Conservation (phyloP, 1,140 invertebrate genomes). For the Prorops nasuta region DNA sequence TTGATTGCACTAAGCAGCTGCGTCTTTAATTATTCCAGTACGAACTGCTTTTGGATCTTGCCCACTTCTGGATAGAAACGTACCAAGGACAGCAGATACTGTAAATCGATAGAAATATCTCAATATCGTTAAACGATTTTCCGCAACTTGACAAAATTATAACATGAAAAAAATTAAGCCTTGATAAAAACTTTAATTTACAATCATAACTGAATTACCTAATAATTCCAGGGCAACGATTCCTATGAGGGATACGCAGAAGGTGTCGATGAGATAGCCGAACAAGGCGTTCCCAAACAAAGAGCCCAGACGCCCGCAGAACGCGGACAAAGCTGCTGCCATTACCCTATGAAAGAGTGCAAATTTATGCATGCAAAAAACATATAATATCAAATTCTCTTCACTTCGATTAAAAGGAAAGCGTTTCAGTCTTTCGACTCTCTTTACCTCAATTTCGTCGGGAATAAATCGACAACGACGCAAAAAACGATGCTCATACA, state of each 20-base stretch:
- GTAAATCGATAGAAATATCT: too few relatives aligned
- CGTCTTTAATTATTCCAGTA: too few relatives aligned
- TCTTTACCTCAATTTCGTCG: conserved; percentile 39
- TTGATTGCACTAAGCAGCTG: too few relatives aligned
- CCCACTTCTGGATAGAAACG: too few relatives aligned
- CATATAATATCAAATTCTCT: conserved; percentile 6
- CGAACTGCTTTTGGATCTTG: too few relatives aligned
- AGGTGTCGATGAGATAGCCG: conserved; percentile 39
- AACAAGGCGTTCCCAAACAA: conserved; percentile 36
- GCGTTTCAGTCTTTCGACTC: not conserved
- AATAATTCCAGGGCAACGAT: conserved; percentile 30
- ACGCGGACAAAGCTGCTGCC: conserved; percentile 30
- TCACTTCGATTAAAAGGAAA: too few relatives aligned
- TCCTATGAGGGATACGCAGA: conserved; percentile 32
- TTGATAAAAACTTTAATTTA: too few relatives aligned
- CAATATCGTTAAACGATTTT: too few relatives aligned
- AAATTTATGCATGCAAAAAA: not conserved
- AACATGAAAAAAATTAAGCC: too few relatives aligned
- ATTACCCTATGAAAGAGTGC: conserved; percentile 29
- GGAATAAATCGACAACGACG: conserved; percentile 39
- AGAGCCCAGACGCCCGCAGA: conserved; percentile 33
- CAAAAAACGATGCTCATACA: conserved; percentile 33
- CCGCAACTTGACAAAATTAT: too few relatives aligned
- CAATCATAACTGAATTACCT: too few relatives aligned
- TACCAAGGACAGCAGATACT: too few relatives aligned